Conservation (phyloP, 1,140 invertebrate genomes). For the Zophobas morio region DNA sequence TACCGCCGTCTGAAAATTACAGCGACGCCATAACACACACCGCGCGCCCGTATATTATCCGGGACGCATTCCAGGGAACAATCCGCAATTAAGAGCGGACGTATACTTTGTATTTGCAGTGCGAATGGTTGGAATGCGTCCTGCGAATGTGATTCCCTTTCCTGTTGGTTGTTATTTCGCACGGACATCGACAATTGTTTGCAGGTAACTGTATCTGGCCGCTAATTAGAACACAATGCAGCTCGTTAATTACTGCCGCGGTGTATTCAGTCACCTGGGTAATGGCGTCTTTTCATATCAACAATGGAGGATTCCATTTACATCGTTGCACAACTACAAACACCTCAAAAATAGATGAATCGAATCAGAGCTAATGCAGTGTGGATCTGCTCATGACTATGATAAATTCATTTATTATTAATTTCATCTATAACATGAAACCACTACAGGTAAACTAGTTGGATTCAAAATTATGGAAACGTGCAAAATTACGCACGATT, state of each 20-base stretch:
- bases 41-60: conserved; percentile 51
- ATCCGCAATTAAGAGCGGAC: conserved; percentile 49
- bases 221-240: conserved; percentile 41
- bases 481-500: too few species aligned
- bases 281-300: conserved; percentile 36
- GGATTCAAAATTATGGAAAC: too few species aligned
- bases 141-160: conserved; percentile 21
- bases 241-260: conserved; percentile 25
- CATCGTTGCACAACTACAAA: conserved; percentile 11
- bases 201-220: conserved; percentile 39
- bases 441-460: too few species aligned
- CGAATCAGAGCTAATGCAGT: conserved; percentile 6
- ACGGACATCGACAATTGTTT: conserved; percentile 38
- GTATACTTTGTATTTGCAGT: conserved; percentile 46
- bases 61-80: conserved; percentile 49
- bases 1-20: conserved; percentile 53
- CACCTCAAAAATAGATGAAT: conserved; percentile 19
- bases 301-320: conserved; percentile 31
- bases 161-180: conserved; percentile 38
- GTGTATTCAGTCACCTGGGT: conserved; percentile 35
- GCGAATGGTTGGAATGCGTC: conserved; percentile 37
- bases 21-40: conserved; percentile 49
- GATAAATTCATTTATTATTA: background rate
- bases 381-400: background rate
- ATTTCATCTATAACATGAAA: background rate